Evolutionary conservation across 2,797 vertebrate species (phyloP).

Genomic region (Poliocrania exsul): DNA sequence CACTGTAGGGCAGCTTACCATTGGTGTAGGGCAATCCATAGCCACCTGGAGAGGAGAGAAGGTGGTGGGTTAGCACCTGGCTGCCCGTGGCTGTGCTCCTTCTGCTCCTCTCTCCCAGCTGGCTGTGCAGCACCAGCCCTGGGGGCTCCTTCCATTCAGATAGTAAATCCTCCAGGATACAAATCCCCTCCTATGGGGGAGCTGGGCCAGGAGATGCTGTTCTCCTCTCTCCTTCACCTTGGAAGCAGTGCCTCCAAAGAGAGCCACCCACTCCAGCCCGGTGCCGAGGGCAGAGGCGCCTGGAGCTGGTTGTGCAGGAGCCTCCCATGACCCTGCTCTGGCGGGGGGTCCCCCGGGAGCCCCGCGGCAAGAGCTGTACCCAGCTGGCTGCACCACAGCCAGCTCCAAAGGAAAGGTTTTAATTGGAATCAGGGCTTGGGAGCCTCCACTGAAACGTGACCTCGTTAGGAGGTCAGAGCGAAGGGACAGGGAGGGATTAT

Average conservation of each 20-base stretch:
- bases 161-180: background rate
- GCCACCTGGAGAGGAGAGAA: constrained; percentile 78
- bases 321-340: accelerated
- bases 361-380: background rate
- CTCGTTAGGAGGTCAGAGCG: background rate
- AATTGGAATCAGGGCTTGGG: constrained; percentile 40
- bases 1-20: constrained; percentile 86
- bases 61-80: background rate
- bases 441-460: constrained; percentile 4
- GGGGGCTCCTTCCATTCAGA: background rate
- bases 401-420: background rate
- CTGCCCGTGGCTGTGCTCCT: background rate
- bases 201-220: background rate
- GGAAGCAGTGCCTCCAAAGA: background rate
- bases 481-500: background rate
- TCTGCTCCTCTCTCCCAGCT: background rate
- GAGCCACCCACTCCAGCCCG: background rate
- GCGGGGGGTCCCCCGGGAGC: accelerated
- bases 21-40: constrained; percentile 84
- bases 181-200: accelerated
- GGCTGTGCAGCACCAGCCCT: background rate
- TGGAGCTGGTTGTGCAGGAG: background rate
- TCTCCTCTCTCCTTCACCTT: background rate
- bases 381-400: background rate
- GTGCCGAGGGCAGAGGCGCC: accelerated